phyloP scores from a whole-genome alignment of 2,113 vertebrate genomes.

The Monarcha castaneiventris region DNA sequence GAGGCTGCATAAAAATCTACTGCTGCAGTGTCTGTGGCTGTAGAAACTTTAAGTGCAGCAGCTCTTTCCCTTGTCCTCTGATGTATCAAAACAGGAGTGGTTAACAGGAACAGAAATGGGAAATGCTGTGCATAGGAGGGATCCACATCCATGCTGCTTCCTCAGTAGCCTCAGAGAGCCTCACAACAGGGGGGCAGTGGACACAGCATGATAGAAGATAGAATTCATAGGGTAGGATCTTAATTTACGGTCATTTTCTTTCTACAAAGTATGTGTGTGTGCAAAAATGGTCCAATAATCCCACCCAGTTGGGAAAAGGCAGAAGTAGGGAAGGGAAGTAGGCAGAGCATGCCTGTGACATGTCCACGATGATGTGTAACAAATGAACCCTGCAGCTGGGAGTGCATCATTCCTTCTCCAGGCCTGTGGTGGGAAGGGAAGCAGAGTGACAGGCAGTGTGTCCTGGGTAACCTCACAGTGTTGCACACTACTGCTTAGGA shows the following conservation, averaged over 20 bases:
- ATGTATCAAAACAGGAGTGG: background rate
- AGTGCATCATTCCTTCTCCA: background rate
- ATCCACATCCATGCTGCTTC: background rate
- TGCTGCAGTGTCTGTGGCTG: accelerated
- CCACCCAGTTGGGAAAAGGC: background rate
- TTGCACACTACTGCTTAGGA: background rate
- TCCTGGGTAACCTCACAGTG: background rate
- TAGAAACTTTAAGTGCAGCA: background rate
- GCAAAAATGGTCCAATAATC: background rate
- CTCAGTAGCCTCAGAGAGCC: background rate
- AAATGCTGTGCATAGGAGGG: background rate
- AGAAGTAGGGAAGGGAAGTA: background rate
- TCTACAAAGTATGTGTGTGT: background rate
- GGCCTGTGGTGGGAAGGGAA: background rate
- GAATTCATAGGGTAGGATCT: background rate
- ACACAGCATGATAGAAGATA: background rate
- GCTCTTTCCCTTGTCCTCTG: background rate
- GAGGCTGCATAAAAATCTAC: background rate
- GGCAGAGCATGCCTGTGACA: accelerated
- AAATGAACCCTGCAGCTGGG: accelerated
- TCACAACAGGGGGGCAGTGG: background rate
- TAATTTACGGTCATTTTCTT: background rate
- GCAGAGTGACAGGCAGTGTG: background rate
- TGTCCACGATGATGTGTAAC: accelerated
- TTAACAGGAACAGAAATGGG: background rate